Base-by-base conservation (phyloP, 2,113 vertebrate genomes). In the Tetrax tetrax region DNA sequence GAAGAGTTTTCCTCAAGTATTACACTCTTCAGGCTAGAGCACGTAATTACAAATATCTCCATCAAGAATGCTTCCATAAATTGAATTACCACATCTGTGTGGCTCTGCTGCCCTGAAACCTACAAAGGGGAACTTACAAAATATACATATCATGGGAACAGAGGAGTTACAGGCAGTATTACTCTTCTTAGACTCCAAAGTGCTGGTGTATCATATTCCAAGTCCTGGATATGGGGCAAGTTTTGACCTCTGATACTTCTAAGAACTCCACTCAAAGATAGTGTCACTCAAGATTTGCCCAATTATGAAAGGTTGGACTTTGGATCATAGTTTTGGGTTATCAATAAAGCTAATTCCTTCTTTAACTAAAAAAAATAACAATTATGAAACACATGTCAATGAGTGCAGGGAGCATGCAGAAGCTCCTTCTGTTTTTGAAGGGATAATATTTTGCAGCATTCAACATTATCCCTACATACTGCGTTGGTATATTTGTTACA, bases 391-490 rank as follows among this genome's bases (percentile, higher is more conserved):
- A 25, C 64, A 28, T 14, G 24, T 29, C n/a, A 33, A 4, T 8
- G 22, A 28, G 10, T 33, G 33, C 56, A 75, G 33, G 23, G 25
- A 86, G 15, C 25, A 54, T 11, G 47, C 5, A 18, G 17, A 37
- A 14, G 8, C 7, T 48, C 54, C 64, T 18, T 33, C 45, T 74
- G 1, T 12, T 69, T 74, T 41, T 41, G 41, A 41, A 41, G 41
- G 41, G 41, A 41, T 41, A 41, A 41, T 41, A 43, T 43, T 12
- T 59, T 74, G 41, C 45, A 79, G 43, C 10, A 22, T 24, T 65
- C 38, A 5, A 20, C 15, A 41, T 45, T 19, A 48, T 15, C n/a
- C 47, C 28, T 21, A 7, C 0, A 2, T 10, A 29, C 3, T 1
- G 2, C 9, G 15, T 29, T 78, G 64, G 10, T 66, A 0, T 23